phyloP scores from a whole-genome alignment of 2,888 invertebrate species.

The Tipula unca region DNA sequence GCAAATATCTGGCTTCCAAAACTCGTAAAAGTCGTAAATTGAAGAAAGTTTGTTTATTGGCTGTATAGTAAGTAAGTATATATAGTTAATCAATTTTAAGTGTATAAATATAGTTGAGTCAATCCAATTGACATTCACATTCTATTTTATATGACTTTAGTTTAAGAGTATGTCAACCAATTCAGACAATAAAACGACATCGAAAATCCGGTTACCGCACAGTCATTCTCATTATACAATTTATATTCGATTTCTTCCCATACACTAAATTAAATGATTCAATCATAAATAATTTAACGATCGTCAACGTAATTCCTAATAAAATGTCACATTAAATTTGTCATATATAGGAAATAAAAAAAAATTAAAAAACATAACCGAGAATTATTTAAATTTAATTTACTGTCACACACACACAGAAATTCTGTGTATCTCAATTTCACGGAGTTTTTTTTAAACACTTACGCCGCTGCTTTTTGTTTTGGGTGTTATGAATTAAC shows the following conservation, averaged over 20 bases:
- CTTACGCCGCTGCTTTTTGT: background rate
- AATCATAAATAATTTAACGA: background rate
- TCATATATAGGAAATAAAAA: background rate
- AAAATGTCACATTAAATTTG: constrained; percentile 14
- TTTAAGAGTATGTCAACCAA: background rate
- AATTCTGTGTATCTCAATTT: background rate
- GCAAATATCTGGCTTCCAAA: too few species aligned
- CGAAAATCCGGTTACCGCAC: background rate
- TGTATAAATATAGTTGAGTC: too few species aligned
- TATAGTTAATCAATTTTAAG: too few species aligned
- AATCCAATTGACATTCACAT: too few species aligned
- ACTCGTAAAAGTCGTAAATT: too few species aligned
- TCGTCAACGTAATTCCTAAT: background rate
- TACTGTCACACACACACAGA: background rate
- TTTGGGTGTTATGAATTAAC: background rate
- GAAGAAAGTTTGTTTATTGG: too few species aligned
- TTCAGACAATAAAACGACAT: background rate
- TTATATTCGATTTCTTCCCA: background rate
- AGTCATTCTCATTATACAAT: background rate
- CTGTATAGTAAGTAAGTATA: too few species aligned
- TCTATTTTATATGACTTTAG: background rate
- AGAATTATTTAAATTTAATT: background rate
- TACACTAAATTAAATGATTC: background rate
- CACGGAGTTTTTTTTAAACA: background rate
- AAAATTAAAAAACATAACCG: too few species aligned